These are phyloP conservation scores for Yponomeuta sedellus DNA, from an alignment of 2,888 invertebrate genomes.

Conservation along the genomic window DNA sequence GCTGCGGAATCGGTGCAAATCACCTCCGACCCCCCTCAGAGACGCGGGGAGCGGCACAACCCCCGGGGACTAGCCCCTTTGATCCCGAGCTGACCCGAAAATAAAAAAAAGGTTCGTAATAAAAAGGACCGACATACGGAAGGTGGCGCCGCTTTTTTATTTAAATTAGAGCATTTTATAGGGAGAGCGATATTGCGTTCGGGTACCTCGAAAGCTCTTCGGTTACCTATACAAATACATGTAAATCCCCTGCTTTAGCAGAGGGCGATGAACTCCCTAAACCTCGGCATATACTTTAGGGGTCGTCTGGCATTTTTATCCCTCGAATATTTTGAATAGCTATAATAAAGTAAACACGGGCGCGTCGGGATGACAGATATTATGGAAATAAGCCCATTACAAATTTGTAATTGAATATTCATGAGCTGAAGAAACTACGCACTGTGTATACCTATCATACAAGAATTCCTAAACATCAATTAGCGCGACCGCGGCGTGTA, in stretches of 20 bases:
- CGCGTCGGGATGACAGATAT: constrained; percentile 20
- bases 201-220: constrained; percentile 63
- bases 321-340: constrained; percentile 32
- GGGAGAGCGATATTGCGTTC: constrained; percentile 74
- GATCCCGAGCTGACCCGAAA: constrained; percentile 76
- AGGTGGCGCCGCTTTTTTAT: constrained; percentile 77
- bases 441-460: constrained; percentile 2
- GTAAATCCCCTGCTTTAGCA: constrained; percentile 40
- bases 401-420: constrained; percentile 14
- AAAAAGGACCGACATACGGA: constrained; percentile 76
- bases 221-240: constrained; percentile 55
- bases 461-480: constrained; percentile 39
- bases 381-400: constrained; percentile 23
- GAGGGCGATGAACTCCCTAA: constrained; percentile 44
- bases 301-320: constrained; percentile 26
- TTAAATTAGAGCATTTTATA: constrained; percentile 77
- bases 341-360: constrained; percentile 16
- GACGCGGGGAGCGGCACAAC: constrained; percentile 34
- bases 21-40: constrained; percentile 43
- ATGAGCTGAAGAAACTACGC: constrained; percentile 13
- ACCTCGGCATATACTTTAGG: constrained; percentile 45
- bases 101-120: constrained; percentile 74
- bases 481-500: constrained; percentile 33
- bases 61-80: constrained; percentile 71
- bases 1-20: constrained; percentile 68